Evolutionary conservation across 2,888 invertebrate species (phyloP).

Genomic region (Drosophila rellima): DNA sequence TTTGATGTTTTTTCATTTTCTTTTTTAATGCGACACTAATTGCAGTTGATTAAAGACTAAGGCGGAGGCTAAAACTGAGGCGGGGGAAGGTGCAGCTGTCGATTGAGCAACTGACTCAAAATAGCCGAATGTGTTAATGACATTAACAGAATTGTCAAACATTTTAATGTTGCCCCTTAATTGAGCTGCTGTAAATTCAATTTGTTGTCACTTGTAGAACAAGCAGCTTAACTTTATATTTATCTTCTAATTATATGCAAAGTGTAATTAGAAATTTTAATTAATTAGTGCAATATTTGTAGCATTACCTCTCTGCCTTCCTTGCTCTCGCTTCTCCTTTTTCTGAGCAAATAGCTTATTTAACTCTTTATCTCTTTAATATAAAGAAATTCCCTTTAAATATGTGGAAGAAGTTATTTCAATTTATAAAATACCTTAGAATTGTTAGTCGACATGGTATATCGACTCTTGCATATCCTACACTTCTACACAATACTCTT

Average conservation of each 20-base stretch:
- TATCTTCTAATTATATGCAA: constrained; percentile 13
- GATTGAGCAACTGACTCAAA: constrained; percentile 32
- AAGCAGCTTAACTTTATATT: constrained; percentile 21
- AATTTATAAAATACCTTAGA: too few relatives aligned
- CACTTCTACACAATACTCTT: too few relatives aligned
- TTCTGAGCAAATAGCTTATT: too few relatives aligned
- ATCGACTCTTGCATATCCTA: too few relatives aligned
- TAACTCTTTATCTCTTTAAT: too few relatives aligned
- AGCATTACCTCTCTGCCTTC: too few relatives aligned
- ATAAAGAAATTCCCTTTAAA: too few relatives aligned
- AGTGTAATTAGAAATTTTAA: too few relatives aligned
- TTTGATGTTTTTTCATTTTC: constrained; percentile 17
- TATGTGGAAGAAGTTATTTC: too few relatives aligned
- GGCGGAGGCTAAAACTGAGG: background rate
- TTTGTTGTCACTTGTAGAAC: constrained; percentile 38
- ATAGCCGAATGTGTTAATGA: constrained; percentile 58
- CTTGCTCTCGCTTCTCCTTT: too few relatives aligned
- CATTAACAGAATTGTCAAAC: constrained; percentile 58
- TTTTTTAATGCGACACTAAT: constrained; percentile 62
- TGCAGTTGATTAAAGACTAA: constrained; percentile 33
- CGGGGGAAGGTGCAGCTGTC: constrained; percentile 1
- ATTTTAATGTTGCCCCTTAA: constrained; percentile 55
- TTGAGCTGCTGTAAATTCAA: constrained; percentile 48
- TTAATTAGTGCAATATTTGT: too few relatives aligned
- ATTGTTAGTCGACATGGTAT: too few relatives aligned